Percentiles rank a stretch among this genome's conserved stretches.
phyloP scores from a whole-genome alignment of 92 coral and sea anemone genomes.

The Zoanthus sociatus region DNA sequence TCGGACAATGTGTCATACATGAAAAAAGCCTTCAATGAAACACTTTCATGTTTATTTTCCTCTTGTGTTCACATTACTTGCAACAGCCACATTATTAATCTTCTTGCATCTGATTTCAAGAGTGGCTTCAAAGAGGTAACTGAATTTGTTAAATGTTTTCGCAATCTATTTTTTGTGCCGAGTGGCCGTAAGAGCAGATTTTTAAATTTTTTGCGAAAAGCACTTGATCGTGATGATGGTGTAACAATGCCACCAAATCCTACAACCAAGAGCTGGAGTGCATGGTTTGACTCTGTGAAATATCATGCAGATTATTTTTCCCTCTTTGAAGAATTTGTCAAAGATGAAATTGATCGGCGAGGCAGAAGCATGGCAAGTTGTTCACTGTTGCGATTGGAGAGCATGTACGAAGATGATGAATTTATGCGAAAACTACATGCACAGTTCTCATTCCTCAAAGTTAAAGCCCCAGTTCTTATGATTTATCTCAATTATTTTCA shows the following conservation, averaged over 20 bases:
- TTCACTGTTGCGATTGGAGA: too few relatives aligned
- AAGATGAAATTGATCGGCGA: too few relatives aligned
- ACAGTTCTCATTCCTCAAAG: neutral
- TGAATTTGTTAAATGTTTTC: constrained; percentile 70
- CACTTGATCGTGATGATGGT: neutral
- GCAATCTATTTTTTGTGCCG: constrained; percentile 68
- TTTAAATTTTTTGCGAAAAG: neutral
- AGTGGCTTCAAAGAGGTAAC: constrained; percentile 58
- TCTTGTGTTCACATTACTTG: constrained; percentile 68
- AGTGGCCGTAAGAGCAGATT: constrained; percentile 72
- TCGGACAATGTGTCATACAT: constrained; percentile 74
- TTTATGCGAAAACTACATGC: neutral
- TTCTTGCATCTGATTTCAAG: constrained; percentile 71
- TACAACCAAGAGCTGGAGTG: constrained; percentile 71
- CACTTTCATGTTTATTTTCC: constrained; percentile 64
- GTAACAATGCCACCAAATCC: constrained; percentile 71
- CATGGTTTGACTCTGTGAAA: constrained; percentile 64
- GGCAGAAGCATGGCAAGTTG: too few relatives aligned
- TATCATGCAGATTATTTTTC: constrained; percentile 54
- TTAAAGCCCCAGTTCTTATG: neutral
- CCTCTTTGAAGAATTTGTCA: constrained; percentile 5
- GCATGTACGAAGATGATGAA: too few relatives aligned
- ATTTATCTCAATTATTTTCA: neutral
- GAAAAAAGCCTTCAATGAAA: constrained; percentile 74
- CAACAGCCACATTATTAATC: constrained; percentile 74